A percentile compares a stretch with the other conserved stretches of the same genome.
Evolutionary conservation across 2,888 invertebrate species (phyloP).

Genomic region (Spodoptera picta): DNA sequence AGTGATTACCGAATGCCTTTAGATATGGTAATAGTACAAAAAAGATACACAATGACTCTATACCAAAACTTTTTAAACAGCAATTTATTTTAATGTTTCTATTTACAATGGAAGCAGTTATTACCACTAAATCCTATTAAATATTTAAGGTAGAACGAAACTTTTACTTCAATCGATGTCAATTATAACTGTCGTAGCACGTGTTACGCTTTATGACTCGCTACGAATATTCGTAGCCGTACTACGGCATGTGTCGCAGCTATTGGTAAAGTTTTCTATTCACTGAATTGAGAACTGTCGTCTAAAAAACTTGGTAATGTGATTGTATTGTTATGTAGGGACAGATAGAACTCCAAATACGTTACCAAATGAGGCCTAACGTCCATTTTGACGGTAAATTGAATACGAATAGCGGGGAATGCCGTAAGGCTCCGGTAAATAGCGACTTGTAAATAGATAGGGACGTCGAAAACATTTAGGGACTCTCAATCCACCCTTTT

Average conservation of each 20-base stretch:
- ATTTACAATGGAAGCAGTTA: constrained; percentile 12
- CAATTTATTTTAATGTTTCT: constrained; percentile 39
- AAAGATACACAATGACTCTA: constrained; percentile 25
- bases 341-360: constrained; percentile 63
- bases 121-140: constrained; percentile 5
- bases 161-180: constrained; percentile 23
- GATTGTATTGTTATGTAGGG: constrained; percentile 37
- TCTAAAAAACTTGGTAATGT: constrained; percentile 29
- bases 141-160: constrained; percentile 18
- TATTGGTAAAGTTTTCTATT: constrained; percentile 2
- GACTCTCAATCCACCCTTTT: constrained; percentile 79
- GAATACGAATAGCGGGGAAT: constrained; percentile 81
- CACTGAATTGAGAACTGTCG: constrained; percentile 20
- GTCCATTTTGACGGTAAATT: constrained; percentile 84
- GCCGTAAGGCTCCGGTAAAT: constrained; percentile 73
- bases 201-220: constrained; percentile 7
- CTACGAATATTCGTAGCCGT: constrained; percentile 9
- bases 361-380: constrained; percentile 77
- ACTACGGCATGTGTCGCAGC: constrained; percentile 6
- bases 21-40: constrained; percentile 3
- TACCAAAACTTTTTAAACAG: constrained; percentile 5
- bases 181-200: constrained; percentile 23
- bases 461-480: constrained; percentile 72
- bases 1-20: constrained; percentile 60
- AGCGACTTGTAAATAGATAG: constrained; percentile 82